phyloP scores from a whole-genome alignment of 2,888 invertebrate genomes.

The Leptarthrus brevirostris region DNA sequence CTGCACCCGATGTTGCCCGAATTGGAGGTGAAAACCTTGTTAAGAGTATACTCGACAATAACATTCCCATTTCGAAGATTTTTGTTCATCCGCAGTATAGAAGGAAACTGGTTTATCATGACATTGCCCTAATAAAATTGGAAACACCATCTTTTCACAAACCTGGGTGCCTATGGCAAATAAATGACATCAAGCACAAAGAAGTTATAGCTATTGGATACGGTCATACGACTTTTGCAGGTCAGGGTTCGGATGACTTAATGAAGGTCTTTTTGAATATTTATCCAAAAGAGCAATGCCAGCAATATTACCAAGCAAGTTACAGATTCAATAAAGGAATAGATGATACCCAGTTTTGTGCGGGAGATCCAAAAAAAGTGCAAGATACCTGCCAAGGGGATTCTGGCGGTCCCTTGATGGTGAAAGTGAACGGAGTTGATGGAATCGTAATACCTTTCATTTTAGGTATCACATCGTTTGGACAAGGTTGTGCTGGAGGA shows the following conservation, averaged over 20 bases:
- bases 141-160: background rate
- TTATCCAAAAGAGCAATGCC: background rate
- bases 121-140: background rate
- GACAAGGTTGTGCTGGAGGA: background rate
- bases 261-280: background rate
- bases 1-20: constrained; percentile 9
- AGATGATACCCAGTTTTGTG: constrained; percentile 24
- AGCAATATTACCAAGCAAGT: background rate
- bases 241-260: background rate
- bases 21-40: background rate
- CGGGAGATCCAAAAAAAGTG: constrained; percentile 23
- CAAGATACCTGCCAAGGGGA: constrained; percentile 49
- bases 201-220: background rate
- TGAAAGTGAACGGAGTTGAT: background rate
- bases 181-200: constrained; percentile 23
- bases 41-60: no score
- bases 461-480: background rate
- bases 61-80: background rate
- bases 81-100: background rate
- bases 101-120: background rate
- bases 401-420: constrained; percentile 49
- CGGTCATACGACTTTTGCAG: constrained; percentile 2
- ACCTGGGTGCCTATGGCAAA: background rate
- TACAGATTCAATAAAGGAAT: background rate
- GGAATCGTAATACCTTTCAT: background rate